Evolutionary conservation across 92 coral and sea anemone species (phyloP).

Genomic region (Epizoanthus scotinus): DNA sequence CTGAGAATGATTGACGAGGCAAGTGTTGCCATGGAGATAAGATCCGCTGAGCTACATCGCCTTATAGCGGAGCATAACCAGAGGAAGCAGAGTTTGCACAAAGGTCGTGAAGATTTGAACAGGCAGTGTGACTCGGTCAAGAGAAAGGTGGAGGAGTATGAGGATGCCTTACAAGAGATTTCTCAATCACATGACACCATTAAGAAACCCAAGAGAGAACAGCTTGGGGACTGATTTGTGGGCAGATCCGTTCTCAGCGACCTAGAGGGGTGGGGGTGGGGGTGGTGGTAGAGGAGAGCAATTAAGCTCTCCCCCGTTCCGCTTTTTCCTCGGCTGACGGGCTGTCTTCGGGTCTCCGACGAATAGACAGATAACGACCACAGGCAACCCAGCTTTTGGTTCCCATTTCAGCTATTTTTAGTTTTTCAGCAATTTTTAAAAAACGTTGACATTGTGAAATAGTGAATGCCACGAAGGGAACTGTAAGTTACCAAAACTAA

Average conservation of each 20-base stretch:
- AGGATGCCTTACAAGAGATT: constrained; percentile 25
- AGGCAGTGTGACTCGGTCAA: constrained; percentile 24
- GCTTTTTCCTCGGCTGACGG: no score
- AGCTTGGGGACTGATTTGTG: constrained; percentile 2
- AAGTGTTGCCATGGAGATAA: constrained; percentile 35
- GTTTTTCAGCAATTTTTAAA: no score
- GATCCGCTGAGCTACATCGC: constrained; percentile 18
- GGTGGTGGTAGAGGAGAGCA: no score
- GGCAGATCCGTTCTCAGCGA: not conserved
- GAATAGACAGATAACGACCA: no score
- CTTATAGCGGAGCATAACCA: constrained; percentile 21
- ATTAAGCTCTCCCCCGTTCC: no score
- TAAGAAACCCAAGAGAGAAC: constrained; percentile 31
- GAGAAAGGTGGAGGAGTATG: constrained; percentile 38
- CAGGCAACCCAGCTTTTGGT: no score
- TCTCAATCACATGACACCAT: not conserved
- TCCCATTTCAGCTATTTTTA: no score
- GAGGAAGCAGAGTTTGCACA: constrained; percentile 7
- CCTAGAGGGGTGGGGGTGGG: no score
- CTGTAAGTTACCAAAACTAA: no score
- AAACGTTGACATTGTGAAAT: no score
- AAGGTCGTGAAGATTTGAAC: constrained; percentile 15
- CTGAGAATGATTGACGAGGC: constrained; percentile 25
- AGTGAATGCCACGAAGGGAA: no score
- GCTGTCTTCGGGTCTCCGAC: no score